Conservation (phyloP, 1,140 invertebrate genomes). For the Leptestheria dahalacensis region DNA sequence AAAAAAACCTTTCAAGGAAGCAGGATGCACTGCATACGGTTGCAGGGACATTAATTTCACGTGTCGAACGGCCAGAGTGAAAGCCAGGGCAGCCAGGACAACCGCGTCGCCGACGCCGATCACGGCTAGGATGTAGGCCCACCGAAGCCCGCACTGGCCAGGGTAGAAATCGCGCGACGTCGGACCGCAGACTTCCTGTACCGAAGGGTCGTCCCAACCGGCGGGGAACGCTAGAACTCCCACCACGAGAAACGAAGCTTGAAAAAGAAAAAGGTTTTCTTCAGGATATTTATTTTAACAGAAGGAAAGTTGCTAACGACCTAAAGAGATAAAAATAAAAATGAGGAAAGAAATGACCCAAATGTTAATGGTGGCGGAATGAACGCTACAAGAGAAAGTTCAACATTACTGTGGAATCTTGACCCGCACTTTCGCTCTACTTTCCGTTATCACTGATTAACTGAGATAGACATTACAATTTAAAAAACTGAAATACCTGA, state of each 20-base stretch:
- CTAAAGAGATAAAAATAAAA: background rate
- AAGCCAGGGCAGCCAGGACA: slow-evolving; percentile 76
- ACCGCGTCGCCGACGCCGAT: slow-evolving; percentile 81
- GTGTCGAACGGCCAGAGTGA: slow-evolving; percentile 79
- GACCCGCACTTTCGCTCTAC: too few relatives aligned
- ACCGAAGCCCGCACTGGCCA: slow-evolving; percentile 73
- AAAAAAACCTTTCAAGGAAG: slow-evolving; percentile 54
- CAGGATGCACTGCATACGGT: slow-evolving; percentile 43
- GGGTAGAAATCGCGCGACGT: slow-evolving; percentile 55
- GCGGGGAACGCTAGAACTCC: slow-evolving; percentile 81
- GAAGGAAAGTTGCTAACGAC: too few relatives aligned
- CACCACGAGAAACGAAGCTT: slow-evolving; percentile 63
- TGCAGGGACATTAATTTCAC: slow-evolving; percentile 47
- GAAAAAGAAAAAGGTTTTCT: slow-evolving; percentile 18
- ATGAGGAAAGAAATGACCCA: background rate
- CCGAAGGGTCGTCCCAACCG: slow-evolving; percentile 71
- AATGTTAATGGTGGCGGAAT: too few relatives aligned
- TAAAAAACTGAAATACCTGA: too few relatives aligned
- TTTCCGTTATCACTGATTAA: too few relatives aligned
- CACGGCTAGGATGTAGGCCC: slow-evolving; percentile 86
- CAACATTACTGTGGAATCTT: background rate
- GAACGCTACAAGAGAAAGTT: background rate
- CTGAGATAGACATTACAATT: too few relatives aligned
- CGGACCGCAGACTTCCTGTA: slow-evolving; percentile 71
- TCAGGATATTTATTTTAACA: too few relatives aligned